Evolutionary conservation across 2,888 invertebrate genomes (phyloP).

Genomic region (Drosophila koepferae): DNA sequence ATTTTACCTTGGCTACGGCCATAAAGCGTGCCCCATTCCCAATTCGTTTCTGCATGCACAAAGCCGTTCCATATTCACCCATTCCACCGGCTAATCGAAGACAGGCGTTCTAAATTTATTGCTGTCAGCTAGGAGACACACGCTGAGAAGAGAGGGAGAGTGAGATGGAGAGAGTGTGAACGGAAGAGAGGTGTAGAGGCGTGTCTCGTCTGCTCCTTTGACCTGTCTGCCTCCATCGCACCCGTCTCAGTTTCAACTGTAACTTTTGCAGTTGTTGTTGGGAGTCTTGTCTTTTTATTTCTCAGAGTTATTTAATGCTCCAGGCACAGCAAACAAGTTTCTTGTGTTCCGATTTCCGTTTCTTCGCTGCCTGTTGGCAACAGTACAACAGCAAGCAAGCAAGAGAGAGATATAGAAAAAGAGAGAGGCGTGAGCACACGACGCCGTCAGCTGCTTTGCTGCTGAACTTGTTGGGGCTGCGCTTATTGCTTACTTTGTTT

Average conservation of each 20-base stretch:
- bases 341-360: conserved; percentile 63
- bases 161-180: neutral
- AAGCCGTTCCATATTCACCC: conserved; percentile 38
- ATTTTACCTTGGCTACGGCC: conserved; percentile 52
- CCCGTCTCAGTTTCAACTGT: conserved; percentile 16
- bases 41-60: conserved; percentile 27
- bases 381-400: conserved; percentile 19
- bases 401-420: conserved; percentile 2
- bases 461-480: conserved; percentile 58
- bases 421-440: conserved; percentile 28
- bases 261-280: conserved; percentile 43
- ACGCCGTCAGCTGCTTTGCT: conserved; percentile 71
- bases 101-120: conserved; percentile 68
- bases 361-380: conserved; percentile 29
- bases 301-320: conserved; percentile 53
- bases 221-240: conserved; percentile 65
- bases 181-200: neutral
- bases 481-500: conserved; percentile 67
- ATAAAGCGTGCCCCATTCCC: conserved; percentile 25
- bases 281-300: conserved; percentile 39
- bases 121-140: conserved; percentile 29
- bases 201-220: conserved; percentile 68
- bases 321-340: conserved; percentile 74
- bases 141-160: neutral
- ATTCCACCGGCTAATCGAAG: conserved; percentile 53